Base-by-base conservation (phyloP, 2,888 invertebrate genomes). In the Panorpa germanica region DNA sequence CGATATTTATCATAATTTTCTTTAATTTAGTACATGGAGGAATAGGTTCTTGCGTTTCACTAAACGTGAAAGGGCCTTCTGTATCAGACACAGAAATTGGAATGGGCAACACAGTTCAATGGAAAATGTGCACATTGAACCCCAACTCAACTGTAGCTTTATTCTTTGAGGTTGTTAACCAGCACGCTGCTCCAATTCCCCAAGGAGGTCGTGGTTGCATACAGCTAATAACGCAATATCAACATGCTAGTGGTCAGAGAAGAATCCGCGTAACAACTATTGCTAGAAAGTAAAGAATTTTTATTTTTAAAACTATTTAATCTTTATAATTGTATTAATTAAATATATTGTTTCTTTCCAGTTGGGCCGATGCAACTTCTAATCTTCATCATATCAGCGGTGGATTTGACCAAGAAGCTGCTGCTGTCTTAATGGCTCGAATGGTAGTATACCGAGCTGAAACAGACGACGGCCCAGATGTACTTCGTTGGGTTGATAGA, bases 71-170 rank as follows among this genome's bases (percentile, higher is more conserved):
- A 52, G 83, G 83, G 26, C 70, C 83, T 1, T 72, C 76, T 43
- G 93, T 98, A 29, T 85, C 93, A 0, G 98, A 99, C 50, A 85
- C 83, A 38, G 98, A 98, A 59, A 81, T 96, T 43, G 98, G 98
- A 32, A 75, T 96, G 59, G 96, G 95, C 18, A 88, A 86, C 41
- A 99, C 98, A 0, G 81, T 83, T 35, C 91, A 95, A 48, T 99
- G 98, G 98, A 96, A 96, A 57, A 73, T 98, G 60, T 95, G 96
- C 54, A 78, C 90, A 0, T 63, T 98, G 14, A 81, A 74, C 24
- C 93, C 96, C 0, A 85, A 81, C 46, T 78, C 86, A 10, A 95
- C 96, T 0, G 72, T 88, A 47, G 86, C 82, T 4, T 65, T 95
- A 42, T 91, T 95, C 61, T 95, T 98, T 55, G 98, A 99, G 63